These are phyloP conservation scores for Rhingia campestris DNA, from an alignment of 2,888 invertebrate genomes.

Conservation along the genomic window DNA sequence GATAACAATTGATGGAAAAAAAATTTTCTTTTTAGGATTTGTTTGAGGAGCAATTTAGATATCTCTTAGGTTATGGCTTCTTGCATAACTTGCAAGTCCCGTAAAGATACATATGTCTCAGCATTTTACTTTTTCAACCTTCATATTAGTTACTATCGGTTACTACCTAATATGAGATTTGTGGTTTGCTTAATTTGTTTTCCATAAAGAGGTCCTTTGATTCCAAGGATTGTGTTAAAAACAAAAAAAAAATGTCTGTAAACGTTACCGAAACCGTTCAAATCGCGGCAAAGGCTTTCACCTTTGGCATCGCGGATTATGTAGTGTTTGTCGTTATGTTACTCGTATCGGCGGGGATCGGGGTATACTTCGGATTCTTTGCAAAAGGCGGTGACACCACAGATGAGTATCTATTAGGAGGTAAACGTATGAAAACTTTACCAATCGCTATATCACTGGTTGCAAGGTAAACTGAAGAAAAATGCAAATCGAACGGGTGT, in stretches of 20 bases:
- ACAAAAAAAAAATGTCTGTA: slow-evolving; percentile 15
- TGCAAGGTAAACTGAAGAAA: slow-evolving; percentile 80
- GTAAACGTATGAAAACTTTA: slow-evolving; percentile 84
- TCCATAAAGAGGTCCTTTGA: background rate
- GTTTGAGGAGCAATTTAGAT: slow-evolving; percentile 16
- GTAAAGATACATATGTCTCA: background rate
- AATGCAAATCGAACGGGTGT: background rate
- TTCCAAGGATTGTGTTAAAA: background rate
- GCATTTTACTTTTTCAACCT: background rate
- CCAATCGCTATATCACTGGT: slow-evolving; percentile 87
- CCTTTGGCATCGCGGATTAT: slow-evolving; percentile 83
- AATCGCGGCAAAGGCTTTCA: slow-evolving; percentile 70
- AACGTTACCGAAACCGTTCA: slow-evolving; percentile 4
- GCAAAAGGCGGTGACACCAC: slow-evolving; percentile 83
- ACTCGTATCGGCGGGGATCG: slow-evolving; percentile 84
- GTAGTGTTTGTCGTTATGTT: slow-evolving; percentile 84
- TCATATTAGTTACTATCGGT: background rate
- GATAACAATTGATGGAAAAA: slow-evolving; percentile 7
- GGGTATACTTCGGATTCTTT: slow-evolving; percentile 85
- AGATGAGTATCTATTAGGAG: slow-evolving; percentile 85
- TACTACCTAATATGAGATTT: background rate
- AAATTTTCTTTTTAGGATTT: background rate
- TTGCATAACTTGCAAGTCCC: background rate
- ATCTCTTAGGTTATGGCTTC: background rate
- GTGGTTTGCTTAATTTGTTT: background rate